Base-by-base conservation (phyloP, 2,888 invertebrate species). In the Gymnosoma rotundatum region DNA sequence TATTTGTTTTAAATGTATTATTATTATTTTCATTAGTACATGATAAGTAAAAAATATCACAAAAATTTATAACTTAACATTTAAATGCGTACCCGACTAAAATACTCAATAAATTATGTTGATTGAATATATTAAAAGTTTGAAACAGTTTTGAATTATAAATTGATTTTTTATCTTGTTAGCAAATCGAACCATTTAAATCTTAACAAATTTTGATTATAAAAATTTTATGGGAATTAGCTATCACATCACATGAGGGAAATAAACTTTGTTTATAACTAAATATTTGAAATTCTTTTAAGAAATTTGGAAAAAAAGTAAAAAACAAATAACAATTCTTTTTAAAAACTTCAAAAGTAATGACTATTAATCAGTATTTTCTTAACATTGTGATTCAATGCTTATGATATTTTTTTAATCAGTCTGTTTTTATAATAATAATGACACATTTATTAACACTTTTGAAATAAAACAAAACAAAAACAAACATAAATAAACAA, bases 61-160 rank as follows among this genome's bases (percentile, higher is more conserved):
- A 6, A 12, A 42, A 42, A 42, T 42, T 42, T 42, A 42, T 42
- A 42, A 42, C 42, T 12, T 12, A 2, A 38, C 7, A 42, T n/a
- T 42, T 69, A 7, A 38, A 69, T 56, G 21, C 12, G 45, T 36
- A 32, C 67, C 18, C 20, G 38, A 16, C 21, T 61, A 16, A 60
- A 61, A 42, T 67, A 50, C 36, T n/a, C n/a, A 50, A 32, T 42
- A 67, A 67, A 52, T 60, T 38, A 60, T 67, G 36, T 50, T 58
- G 45, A 67, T 50, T 76, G 50, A 50, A 50, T 67, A 50, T 67
- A 38, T n/a, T 5, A 48, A 48, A 4, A 10, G 14, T 42, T 42
- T 10, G 12, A 42, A 42, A 42, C 42, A 10, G 7, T 42, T 42
- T 42, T 12, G 42, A 12, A 42, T 12, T 42, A 12, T 42, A 42